A percentile compares a stretch with the other conserved stretches of the same genome.
phyloP scores from a whole-genome alignment of 2,888 invertebrate species.

The Fragum sueziense region DNA sequence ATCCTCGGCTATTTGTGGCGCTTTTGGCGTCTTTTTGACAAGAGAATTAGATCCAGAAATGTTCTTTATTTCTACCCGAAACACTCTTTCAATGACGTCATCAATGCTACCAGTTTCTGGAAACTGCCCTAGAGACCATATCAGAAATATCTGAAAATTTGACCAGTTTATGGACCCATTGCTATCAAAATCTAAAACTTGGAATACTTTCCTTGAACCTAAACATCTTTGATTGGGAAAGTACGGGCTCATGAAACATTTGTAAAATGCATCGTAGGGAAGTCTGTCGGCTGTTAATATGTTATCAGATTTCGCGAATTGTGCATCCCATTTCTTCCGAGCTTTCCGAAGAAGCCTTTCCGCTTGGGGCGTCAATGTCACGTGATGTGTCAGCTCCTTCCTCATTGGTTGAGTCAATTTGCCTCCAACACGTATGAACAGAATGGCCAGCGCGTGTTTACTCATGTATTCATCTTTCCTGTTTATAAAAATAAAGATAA shows the following conservation, averaged over 20 bases:
- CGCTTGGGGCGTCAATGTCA: not conserved
- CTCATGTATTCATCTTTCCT: slow-evolving; percentile 22
- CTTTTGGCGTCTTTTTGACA: not conserved
- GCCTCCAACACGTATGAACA: slow-evolving; percentile 14
- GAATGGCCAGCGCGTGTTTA: not conserved
- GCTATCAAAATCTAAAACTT: not conserved
- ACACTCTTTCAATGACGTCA: slow-evolving; percentile 4
- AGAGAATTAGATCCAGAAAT: not conserved
- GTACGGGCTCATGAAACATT: not conserved
- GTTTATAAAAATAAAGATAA: not conserved
- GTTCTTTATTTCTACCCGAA: not conserved
- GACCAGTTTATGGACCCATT: not conserved
- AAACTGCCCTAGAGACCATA: not conserved
- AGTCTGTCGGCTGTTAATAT: not conserved
- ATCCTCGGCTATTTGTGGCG: not conserved
- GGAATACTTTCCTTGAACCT: not conserved
- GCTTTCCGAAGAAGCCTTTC: not conserved
- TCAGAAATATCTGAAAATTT: not conserved
- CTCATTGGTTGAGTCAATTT: slow-evolving; percentile 14
- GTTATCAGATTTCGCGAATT: not conserved
- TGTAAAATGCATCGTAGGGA: not conserved
- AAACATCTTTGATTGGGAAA: not conserved
- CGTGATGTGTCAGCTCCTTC: not conserved
- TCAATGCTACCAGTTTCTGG: not conserved
- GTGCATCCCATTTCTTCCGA: not conserved